These are phyloP conservation scores for Stigmatopora argus DNA, from an alignment of 2,113 vertebrate genomes.

Conservation along the genomic window DNA sequence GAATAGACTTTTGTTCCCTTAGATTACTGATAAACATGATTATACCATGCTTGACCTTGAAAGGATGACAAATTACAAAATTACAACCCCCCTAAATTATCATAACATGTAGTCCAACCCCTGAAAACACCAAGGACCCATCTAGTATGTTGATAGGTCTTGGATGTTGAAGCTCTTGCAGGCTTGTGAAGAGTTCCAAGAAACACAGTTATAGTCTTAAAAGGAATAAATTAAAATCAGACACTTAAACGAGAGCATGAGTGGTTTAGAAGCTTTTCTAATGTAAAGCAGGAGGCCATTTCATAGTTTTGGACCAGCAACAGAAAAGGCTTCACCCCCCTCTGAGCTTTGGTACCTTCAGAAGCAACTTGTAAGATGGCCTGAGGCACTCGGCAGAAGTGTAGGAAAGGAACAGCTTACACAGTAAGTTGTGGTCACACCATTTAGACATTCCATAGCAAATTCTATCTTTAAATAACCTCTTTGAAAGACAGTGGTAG, in stretches of 20 bases:
- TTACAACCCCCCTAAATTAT: not conserved
- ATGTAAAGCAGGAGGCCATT: not conserved
- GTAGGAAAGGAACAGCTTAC: not conserved
- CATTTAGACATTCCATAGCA: not conserved
- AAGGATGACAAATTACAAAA: conserved; percentile 2
- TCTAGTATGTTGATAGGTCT: not conserved
- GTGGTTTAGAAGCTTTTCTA: not conserved
- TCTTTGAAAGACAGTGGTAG: not conserved
- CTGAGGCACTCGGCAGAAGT: not conserved
- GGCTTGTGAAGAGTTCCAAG: too few species aligned
- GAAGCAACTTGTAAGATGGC: not conserved
- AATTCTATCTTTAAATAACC: not conserved
- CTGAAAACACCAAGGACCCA: not conserved
- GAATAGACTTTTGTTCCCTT: conserved; percentile 28
- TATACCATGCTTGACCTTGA: conserved; percentile 21
- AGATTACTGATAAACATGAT: conserved; percentile 39
- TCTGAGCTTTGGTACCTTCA: not conserved
- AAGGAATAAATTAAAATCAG: too few species aligned
- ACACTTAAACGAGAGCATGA: too few species aligned
- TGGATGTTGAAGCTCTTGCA: not conserved
- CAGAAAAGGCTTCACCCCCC: not conserved
- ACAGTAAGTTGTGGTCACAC: not conserved
- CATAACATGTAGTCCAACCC: not conserved
- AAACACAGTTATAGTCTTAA: not conserved
- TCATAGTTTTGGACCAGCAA: not conserved